Conservation (phyloP, 1,140 invertebrate genomes). For the Linepithema humile region DNA sequence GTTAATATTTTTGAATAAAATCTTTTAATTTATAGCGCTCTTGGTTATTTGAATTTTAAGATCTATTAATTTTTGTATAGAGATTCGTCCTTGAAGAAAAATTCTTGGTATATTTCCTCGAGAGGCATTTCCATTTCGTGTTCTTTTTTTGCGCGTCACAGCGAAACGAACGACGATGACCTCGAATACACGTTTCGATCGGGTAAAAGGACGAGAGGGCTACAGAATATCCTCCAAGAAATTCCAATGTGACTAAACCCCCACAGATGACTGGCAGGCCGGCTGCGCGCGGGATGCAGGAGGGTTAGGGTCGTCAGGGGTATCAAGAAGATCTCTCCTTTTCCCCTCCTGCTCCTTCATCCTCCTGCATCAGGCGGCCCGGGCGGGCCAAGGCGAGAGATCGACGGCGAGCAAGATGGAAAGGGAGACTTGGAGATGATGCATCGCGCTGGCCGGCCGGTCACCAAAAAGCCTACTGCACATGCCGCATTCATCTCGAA, state of each 20-base stretch:
- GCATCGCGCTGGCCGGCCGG: slow-evolving; percentile 60
- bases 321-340: slow-evolving; percentile 75
- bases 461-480: slow-evolving; percentile 47
- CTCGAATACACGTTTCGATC: slow-evolving; percentile 55
- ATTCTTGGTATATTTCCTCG: too few relatives aligned
- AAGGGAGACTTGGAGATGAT: slow-evolving; percentile 67
- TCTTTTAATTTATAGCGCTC: neutral
- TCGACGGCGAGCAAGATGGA: neutral
- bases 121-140: neutral
- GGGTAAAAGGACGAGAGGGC: slow-evolving; percentile 46
- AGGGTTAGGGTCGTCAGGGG: slow-evolving; percentile 72
- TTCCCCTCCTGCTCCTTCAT: slow-evolving; percentile 7
- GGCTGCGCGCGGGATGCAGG: slow-evolving; percentile 72
- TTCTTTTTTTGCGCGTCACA: neutral
- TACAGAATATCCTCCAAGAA: slow-evolving; percentile 71
- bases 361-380: slow-evolving; percentile 37
- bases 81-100: neutral
- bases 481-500: slow-evolving; percentile 52
- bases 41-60: neutral
- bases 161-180: neutral
- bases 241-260: slow-evolving; percentile 81
- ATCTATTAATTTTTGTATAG: neutral
- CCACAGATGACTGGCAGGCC: slow-evolving; percentile 77
- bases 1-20: too few relatives aligned
- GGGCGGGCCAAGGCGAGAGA: slow-evolving; percentile 22